Evolutionary conservation across 2,888 invertebrate genomes (phyloP), one percentile per base, ranked within the genome.

Genomic region (Papilio elwesi): DNA sequence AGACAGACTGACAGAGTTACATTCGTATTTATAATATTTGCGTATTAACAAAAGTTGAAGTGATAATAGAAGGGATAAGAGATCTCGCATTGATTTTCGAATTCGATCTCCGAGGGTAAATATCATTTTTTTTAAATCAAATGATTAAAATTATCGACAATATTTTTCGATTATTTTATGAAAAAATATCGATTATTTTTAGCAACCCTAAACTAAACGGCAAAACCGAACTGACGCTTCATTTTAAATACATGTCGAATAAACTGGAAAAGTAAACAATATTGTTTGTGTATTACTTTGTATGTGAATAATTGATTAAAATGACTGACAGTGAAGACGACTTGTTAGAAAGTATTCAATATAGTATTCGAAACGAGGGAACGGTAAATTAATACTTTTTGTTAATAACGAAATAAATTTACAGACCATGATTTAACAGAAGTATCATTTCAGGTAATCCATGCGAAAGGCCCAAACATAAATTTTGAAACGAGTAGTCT

Each of bases 301-400:
- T 62, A n/a, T 43, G 43, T 15, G n/a, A 62, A 68, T 62, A 52
- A 62, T 47, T 53, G 11, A 11, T 57, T 62, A 77, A 78, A 67
- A 86, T 85, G 85, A 82, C 83, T 67, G 87, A 89, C 74, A 88
- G 85, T 83, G 90, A 89, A 68, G 85, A 83, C 64, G 87, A 89
- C 73, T 74, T 84, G 15, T 79, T 84, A 69, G 79, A 82, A 74
- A 83, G 81, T 64, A 83, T 80, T 78, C 78, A 82, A 72, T 83
- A 80, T 76, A 81, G 79, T 15, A 87, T 82, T 76, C 84, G 80
- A 76, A 87, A 85, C 82, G 82, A 79, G 69, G 83, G 79, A 74
- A 84, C 82, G 69, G 90, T 90, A 75, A 82, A 86, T 85, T 57
- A 1, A 12, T 12, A 12, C 48, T 47, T 47, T 59, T 51, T 70